Evolutionary conservation across 2,797 vertebrate species (phyloP).

Genomic region (Sphenopsis melanotis): DNA sequence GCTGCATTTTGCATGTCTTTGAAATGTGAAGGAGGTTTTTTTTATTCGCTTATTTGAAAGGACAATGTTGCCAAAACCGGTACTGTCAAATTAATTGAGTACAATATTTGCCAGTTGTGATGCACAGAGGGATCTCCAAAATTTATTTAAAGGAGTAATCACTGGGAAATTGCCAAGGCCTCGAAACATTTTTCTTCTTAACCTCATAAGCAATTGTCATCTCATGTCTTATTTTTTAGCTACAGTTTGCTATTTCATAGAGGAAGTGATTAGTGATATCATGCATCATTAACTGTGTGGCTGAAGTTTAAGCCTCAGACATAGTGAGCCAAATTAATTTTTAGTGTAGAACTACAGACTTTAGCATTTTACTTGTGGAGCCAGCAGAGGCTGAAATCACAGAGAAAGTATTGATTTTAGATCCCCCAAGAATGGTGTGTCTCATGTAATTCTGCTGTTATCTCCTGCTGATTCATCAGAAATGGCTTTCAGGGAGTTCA

Average conservation of each 20-base stretch:
- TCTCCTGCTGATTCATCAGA: slow-evolving; percentile 1
- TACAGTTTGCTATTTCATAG: background rate
- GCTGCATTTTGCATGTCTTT: background rate
- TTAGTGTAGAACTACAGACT: background rate
- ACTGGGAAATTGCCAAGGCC: background rate
- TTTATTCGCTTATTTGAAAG: background rate
- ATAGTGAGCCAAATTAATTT: background rate
- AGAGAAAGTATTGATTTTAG: background rate
- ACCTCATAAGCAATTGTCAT: background rate
- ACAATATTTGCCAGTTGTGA: background rate
- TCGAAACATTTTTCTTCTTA: background rate
- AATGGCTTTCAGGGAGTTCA: background rate
- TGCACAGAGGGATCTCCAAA: background rate
- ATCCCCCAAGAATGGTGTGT: background rate
- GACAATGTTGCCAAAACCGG: background rate
- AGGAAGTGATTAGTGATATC: background rate
- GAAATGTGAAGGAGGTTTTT: background rate
- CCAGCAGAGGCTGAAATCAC: background rate
- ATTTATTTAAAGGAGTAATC: background rate
- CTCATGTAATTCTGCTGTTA: background rate
- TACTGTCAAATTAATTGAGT: background rate
- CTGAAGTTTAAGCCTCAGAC: background rate
- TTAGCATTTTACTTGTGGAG: background rate
- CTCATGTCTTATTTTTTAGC: background rate
- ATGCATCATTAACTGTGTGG: background rate